phyloP scores from a whole-genome alignment of 2,113 vertebrate species.

The Prolemur simus region DNA sequence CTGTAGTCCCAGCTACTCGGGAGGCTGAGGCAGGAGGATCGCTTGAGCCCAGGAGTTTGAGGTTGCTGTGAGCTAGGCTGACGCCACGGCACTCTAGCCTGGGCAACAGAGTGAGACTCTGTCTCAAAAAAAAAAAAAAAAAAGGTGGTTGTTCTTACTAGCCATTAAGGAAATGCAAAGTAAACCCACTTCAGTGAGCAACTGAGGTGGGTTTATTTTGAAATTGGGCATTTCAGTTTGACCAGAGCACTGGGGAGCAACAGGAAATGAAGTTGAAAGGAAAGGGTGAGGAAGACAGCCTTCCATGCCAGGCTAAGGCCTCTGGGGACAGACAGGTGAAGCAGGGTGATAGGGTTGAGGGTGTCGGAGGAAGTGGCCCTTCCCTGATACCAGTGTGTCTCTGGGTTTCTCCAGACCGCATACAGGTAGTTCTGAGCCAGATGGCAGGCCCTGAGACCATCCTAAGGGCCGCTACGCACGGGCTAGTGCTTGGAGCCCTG shows the following conservation, averaged over 20 bases:
- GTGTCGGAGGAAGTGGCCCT: neutral
- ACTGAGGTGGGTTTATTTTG: neutral
- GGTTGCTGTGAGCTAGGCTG: no score
- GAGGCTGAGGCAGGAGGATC: no score
- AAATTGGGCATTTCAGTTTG: neutral
- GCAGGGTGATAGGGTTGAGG: no score
- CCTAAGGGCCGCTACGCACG: slow-evolving; percentile 87
- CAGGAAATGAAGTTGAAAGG: neutral
- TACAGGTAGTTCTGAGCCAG: slow-evolving; percentile 85
- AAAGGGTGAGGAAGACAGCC: neutral
- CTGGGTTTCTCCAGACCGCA: slow-evolving; percentile 77
- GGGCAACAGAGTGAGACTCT: no score
- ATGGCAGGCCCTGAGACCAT: slow-evolving; percentile 81
- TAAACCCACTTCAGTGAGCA: neutral
- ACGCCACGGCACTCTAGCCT: no score
- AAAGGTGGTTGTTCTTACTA: slow-evolving; percentile 5
- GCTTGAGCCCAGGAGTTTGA: no score
- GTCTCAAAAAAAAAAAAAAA: no score
- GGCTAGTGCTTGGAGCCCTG: slow-evolving; percentile 70
- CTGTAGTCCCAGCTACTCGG: no score
- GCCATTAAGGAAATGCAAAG: neutral
- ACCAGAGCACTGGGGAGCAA: neutral
- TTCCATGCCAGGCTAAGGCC: neutral
- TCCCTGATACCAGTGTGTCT: neutral
- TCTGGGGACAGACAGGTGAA: neutral